Percentiles rank a stretch among this genome's conserved stretches.
phyloP scores from a whole-genome alignment of 1,140 invertebrate species.

The Battus philenor region DNA sequence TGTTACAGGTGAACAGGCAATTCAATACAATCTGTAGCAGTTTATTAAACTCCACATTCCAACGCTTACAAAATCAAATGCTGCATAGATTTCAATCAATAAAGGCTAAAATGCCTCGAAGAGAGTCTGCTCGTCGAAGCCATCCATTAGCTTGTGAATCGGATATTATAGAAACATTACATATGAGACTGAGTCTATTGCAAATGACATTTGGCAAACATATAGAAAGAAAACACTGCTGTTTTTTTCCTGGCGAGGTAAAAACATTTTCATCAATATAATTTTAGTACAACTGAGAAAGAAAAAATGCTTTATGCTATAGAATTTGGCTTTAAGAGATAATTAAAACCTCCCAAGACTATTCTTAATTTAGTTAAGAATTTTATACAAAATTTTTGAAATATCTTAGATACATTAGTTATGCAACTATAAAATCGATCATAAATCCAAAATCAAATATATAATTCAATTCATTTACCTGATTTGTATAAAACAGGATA shows the following conservation, averaged over 20 bases:
- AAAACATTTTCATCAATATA: slow-evolving; percentile 39
- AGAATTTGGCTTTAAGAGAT: no score
- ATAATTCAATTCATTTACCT: no score
- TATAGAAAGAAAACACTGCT: slow-evolving; percentile 92
- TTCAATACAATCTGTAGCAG: slow-evolving; percentile 86
- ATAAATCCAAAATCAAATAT: no score
- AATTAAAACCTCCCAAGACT: no score
- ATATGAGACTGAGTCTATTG: slow-evolving; percentile 89
- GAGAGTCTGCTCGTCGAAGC: slow-evolving; percentile 89
- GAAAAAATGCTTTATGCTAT: no score
- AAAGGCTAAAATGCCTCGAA: slow-evolving; percentile 91
- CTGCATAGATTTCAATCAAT: slow-evolving; percentile 87
- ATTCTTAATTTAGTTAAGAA: no score
- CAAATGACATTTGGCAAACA: slow-evolving; percentile 95
- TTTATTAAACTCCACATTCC: slow-evolving; percentile 88
- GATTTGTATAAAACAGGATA: no score
- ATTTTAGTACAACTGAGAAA: no score
- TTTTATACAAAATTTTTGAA: no score
- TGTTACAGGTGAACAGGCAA: slow-evolving; percentile 85
- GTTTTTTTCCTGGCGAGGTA: slow-evolving; percentile 93
- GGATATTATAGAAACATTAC: slow-evolving; percentile 92
- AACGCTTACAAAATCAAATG: slow-evolving; percentile 87
- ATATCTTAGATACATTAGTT: no score
- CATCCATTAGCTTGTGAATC: slow-evolving; percentile 91
- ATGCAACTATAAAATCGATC: no score